These are phyloP conservation scores for Spheniscus mendiculus DNA, from an alignment of 2,113 vertebrate species.

Conservation along the genomic window DNA sequence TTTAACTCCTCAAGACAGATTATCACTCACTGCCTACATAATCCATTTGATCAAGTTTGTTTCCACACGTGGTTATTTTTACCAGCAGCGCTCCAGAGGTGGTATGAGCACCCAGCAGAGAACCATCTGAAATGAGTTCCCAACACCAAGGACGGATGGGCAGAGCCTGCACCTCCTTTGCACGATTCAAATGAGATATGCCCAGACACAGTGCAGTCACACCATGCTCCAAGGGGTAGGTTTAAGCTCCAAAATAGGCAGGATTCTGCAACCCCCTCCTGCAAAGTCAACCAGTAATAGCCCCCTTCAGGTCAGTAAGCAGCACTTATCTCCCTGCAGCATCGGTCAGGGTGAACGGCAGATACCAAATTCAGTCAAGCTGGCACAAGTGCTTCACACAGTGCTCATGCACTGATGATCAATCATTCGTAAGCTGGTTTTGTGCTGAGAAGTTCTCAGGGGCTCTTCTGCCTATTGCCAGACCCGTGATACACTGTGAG, in stretches of 20 bases:
- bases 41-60: not conserved
- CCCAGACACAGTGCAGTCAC: accelerated
- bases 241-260: not conserved
- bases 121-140: not conserved
- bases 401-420: not conserved
- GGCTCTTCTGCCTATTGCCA: slow-evolving; percentile 21
- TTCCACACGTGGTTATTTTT: not conserved
- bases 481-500: not conserved
- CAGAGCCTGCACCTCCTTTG: not conserved
- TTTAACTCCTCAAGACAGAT: not conserved
- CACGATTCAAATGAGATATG: accelerated
- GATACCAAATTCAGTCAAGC: not conserved
- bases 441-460: slow-evolving; percentile 36
- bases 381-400: not conserved
- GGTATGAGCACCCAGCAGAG: accelerated
- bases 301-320: not conserved
- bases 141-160: accelerated
- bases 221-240: not conserved
- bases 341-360: not conserved
- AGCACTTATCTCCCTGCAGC: not conserved
- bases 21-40: not conserved
- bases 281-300: not conserved
- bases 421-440: slow-evolving; percentile 20
- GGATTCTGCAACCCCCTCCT: not conserved
- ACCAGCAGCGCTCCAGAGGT: not conserved